These are phyloP conservation scores for Heliconius aoede DNA, from an alignment of 2,888 invertebrate species.

Conservation along the genomic window DNA sequence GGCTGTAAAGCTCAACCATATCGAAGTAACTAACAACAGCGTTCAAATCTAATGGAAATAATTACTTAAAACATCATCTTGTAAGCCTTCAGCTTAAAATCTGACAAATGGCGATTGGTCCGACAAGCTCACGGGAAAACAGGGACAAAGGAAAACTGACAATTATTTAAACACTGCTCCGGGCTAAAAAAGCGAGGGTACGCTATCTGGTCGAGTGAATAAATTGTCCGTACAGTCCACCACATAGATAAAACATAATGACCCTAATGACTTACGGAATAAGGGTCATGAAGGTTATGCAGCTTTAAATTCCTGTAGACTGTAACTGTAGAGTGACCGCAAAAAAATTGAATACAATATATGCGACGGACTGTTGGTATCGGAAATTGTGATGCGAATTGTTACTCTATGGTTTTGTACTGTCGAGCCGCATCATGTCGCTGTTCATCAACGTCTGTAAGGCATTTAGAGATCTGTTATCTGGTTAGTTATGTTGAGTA, in stretches of 20 bases:
- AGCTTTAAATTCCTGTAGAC: not conserved
- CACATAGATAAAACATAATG: conserved; percentile 6
- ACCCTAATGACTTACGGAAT: conserved; percentile 25
- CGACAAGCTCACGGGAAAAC: conserved; percentile 50
- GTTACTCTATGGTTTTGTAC: conserved; percentile 43
- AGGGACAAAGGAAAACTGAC: conserved; percentile 55
- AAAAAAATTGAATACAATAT: conserved; percentile 44
- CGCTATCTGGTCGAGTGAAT: conserved; percentile 67
- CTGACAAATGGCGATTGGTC: conserved; percentile 45
- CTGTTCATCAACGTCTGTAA: conserved; percentile 7
- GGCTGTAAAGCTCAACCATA: not conserved
- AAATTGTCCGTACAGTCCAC: conserved; percentile 59
- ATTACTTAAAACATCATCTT: conserved; percentile 16
- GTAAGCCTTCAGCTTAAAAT: conserved; percentile 25
- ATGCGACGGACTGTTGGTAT: conserved; percentile 39
- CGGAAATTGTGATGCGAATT: conserved; percentile 46
- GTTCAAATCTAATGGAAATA: not conserved
- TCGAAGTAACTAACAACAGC: not conserved
- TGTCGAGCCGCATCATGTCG: not conserved
- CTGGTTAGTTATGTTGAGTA: not conserved
- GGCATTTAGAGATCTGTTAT: conserved; percentile 5
- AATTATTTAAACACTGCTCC: conserved; percentile 70
- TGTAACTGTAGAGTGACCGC: conserved; percentile 33
- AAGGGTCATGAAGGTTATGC: conserved; percentile 23
- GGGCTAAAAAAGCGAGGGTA: conserved; percentile 57